These are phyloP conservation scores for Halichondria panicea DNA, from an alignment of 37 sponge, comb jelly and placozoan genomes.

Conservation along the genomic window DNA sequence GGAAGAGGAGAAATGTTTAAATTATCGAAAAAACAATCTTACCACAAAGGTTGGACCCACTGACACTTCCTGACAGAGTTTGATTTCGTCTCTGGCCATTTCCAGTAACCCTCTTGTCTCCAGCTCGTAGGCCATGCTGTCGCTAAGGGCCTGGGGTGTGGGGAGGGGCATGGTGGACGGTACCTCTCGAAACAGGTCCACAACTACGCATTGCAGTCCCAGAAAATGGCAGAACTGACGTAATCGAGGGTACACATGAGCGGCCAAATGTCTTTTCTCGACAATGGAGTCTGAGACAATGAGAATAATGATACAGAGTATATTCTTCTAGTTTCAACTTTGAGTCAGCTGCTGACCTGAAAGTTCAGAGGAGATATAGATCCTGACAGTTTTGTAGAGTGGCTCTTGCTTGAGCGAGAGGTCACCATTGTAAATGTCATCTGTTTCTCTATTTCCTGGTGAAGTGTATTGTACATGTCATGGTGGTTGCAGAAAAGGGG, in stretches of 20 bases:
- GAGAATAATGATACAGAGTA: too few species aligned
- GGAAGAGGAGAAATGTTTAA: background rate
- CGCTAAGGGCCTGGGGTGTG: background rate
- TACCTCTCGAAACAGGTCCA: slow-evolving; percentile 47
- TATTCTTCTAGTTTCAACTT: too few species aligned
- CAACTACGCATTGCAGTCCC: slow-evolving; percentile 70
- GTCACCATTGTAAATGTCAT: slow-evolving; percentile 54
- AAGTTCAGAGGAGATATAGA: slow-evolving; percentile 54
- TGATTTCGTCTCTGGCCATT: slow-evolving; percentile 57
- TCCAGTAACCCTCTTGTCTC: slow-evolving; percentile 30
- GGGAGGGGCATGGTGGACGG: background rate
- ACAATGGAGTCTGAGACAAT: slow-evolving; percentile 30
- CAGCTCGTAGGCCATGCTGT: slow-evolving; percentile 10
- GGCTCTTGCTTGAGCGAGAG: slow-evolving; percentile 40
- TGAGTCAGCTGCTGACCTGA: too few species aligned
- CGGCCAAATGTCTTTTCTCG: slow-evolving; percentile 35
- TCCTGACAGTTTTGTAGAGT: slow-evolving; percentile 25
- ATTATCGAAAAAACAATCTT: background rate
- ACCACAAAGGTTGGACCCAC: slow-evolving; percentile 79
- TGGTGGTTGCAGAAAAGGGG: slow-evolving; percentile 5
- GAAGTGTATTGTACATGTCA: too few species aligned
- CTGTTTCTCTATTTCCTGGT: slow-evolving; percentile 27
- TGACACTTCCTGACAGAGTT: slow-evolving; percentile 64
- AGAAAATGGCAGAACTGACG: slow-evolving; percentile 45
- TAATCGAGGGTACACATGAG: slow-evolving; percentile 48